Evolutionary conservation across 2,113 vertebrate species (phyloP), one percentile per base, ranked within the genome.

Genomic region (Saimiri boliviensis): DNA sequence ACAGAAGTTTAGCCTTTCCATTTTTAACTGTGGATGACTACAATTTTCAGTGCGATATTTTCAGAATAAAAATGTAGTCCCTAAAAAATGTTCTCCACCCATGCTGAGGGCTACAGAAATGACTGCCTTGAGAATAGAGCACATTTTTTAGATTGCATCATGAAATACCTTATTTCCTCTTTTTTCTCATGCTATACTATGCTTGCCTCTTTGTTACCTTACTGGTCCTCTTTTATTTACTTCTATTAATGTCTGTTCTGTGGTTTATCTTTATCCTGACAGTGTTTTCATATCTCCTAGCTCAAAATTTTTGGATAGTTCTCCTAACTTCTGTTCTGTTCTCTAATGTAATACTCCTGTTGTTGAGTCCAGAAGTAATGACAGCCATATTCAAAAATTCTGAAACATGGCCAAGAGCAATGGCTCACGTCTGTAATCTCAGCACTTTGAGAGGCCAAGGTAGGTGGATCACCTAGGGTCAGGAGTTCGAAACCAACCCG

Each of bases 11-110:
- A 88, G 11, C 17, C 23, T 91, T 91, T 92, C 4, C 10, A 47
- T 42, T 84, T 95, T 76, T 52, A 71, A 4, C 47, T 85, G 12
- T 92, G 20, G 8, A 87, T 87, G 30, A 14, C 42, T 85, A 63
- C 10, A 73, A 49, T 56, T 88, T 91, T 91, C 68, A 74, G 35
- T 77, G 14, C 32, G 95, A 19, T 58, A 85, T 76, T 95, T 90
- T 82, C 23, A 89, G 35, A 16, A 71, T 35, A 81, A 87, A 94
- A 94, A 76, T 37, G 30, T 35, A 79, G 14, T 71, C 17, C 9
- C 7, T n/a, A 89, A 94, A 82, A 2, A 70, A 71, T 79, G 0
- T 76, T 56, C 35, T 86, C 56, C 74, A 91, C 23, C 52, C 10
- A 21, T 27, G 3, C 49, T 87, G 42, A 45, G 32, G 30, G 94